A percentile compares a stretch with the other conserved stretches of the same genome.
These are phyloP conservation scores for Drosophila sp. DNA, from an alignment of 1,140 invertebrate genomes.

Conservation along the genomic window DNA sequence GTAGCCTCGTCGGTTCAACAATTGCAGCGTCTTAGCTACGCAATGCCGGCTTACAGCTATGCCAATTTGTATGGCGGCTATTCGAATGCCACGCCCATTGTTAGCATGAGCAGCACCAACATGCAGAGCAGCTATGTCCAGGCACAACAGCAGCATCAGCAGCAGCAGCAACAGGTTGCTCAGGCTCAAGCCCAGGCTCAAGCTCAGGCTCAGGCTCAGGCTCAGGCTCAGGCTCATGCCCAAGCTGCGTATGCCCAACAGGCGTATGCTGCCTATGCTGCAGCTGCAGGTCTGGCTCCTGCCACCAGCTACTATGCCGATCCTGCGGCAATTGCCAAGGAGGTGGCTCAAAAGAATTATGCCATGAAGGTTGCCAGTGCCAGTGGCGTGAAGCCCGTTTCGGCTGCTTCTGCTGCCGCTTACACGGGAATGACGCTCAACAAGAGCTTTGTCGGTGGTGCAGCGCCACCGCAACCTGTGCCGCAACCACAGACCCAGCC, in stretches of 20 bases:
- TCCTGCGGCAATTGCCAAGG: constrained; percentile 89
- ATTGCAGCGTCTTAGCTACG: constrained; percentile 64
- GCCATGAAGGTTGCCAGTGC: constrained; percentile 87
- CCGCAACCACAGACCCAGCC: constrained; percentile 39
- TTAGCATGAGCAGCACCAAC: constrained; percentile 46
- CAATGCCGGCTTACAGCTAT: constrained; percentile 66
- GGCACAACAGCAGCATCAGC: constrained; percentile 76
- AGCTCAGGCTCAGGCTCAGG: constrained; percentile 73
- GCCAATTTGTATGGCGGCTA: constrained; percentile 58
- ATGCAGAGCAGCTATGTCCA: constrained; percentile 53
- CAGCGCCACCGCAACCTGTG: constrained; percentile 65
- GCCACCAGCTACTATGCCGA: constrained; percentile 84
- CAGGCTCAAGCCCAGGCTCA: constrained; percentile 74
- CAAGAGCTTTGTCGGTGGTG: constrained; percentile 85
- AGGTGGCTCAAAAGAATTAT: constrained; percentile 91
- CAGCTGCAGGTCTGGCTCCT: constrained; percentile 69
- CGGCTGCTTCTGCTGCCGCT: constrained; percentile 86
- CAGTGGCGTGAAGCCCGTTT: constrained; percentile 46
- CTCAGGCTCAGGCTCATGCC: constrained; percentile 62
- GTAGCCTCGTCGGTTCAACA: constrained; percentile 58
- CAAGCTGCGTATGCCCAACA: constrained; percentile 80
- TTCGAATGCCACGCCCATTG: constrained; percentile 51
- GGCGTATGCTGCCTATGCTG: constrained; percentile 79
- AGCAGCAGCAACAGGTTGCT: constrained; percentile 54
- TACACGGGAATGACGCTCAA: constrained; percentile 92